A percentile compares a stretch with the other conserved stretches of the same genome.
These are phyloP conservation scores for Lampris incognitus DNA, from an alignment of 2,113 vertebrate genomes.

Conservation along the genomic window DNA sequence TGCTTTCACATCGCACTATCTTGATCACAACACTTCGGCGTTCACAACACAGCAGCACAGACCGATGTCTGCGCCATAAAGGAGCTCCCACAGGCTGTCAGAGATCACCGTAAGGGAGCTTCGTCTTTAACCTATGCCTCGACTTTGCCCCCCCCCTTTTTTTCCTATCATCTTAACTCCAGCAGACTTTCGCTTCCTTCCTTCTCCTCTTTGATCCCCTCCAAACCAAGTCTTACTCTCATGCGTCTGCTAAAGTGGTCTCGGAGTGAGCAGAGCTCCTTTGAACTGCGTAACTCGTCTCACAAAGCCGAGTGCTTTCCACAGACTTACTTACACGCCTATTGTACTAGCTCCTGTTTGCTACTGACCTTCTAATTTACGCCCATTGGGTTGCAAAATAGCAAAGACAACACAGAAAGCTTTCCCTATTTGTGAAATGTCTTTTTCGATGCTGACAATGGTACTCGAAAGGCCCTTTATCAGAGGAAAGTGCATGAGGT, in stretches of 20 bases:
- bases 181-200: neutral
- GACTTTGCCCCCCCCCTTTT: neutral
- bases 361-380: constrained; percentile 10
- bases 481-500: constrained; percentile 18
- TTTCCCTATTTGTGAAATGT: constrained; percentile 54
- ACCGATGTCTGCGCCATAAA: constrained; percentile 16
- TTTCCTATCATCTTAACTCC: neutral
- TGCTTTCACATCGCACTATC: constrained; percentile 27
- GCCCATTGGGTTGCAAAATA: constrained; percentile 18
- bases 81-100: constrained; percentile 12
- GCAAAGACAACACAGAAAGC: constrained; percentile 42
- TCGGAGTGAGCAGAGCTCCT: neutral
- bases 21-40: constrained; percentile 30
- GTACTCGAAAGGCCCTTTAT: constrained; percentile 54
- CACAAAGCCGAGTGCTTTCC: too few relatives aligned
- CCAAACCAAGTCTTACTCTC: neutral
- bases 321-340: neutral
- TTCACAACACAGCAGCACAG: constrained; percentile 22
- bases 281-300: neutral
- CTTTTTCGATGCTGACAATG: constrained; percentile 40
- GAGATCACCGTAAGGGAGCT: constrained; percentile 32
- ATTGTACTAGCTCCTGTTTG: neutral
- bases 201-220: neutral
- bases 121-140: constrained; percentile 6
- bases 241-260: neutral